Evolutionary conservation across 2,888 invertebrate species (phyloP).

Genomic region (Petrophora chlorosata): DNA sequence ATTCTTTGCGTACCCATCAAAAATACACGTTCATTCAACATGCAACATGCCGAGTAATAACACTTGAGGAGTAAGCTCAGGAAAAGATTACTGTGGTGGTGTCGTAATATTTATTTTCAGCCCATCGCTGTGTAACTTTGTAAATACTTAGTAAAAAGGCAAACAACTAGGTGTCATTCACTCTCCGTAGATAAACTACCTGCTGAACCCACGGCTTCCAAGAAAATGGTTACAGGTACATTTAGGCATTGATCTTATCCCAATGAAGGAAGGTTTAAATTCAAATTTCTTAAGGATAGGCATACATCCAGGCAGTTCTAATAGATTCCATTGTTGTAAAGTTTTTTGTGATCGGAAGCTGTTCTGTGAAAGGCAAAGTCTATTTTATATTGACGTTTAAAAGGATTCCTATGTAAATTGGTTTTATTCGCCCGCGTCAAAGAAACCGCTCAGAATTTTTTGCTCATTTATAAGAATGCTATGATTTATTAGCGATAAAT

Average conservation of each 20-base stretch:
- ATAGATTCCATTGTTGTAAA: conserved; percentile 30
- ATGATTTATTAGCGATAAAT: conserved; percentile 46
- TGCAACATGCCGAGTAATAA: conserved; percentile 16
- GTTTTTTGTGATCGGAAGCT: conserved; percentile 62
- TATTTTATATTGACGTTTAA: conserved; percentile 62
- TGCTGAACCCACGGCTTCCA: conserved; percentile 32
- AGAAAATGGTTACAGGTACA: conserved; percentile 31
- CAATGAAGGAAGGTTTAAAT: conserved; percentile 18
- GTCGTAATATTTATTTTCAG: conserved; percentile 41
- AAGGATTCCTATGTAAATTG: conserved; percentile 68
- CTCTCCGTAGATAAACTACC: conserved; percentile 39
- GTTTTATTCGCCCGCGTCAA: conserved; percentile 52
- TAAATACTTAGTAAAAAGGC: conserved; percentile 39
- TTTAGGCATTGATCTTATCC: conserved; percentile 11
- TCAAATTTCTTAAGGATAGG: conserved; percentile 5
- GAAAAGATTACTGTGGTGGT: conserved; percentile 29
- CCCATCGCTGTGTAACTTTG: conserved; percentile 34
- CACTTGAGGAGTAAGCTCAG: conserved; percentile 20
- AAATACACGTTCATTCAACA: conserved; percentile 26
- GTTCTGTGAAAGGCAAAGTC: conserved; percentile 49
- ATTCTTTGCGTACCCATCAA: conserved; percentile 26
- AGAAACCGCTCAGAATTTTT: conserved; percentile 56
- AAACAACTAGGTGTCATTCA: conserved; percentile 45
- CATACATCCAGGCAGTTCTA: conserved; percentile 16
- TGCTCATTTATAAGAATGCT: conserved; percentile 31